phyloP scores from a whole-genome alignment of 2,113 vertebrate genomes.

The Anolis sagrei region DNA sequence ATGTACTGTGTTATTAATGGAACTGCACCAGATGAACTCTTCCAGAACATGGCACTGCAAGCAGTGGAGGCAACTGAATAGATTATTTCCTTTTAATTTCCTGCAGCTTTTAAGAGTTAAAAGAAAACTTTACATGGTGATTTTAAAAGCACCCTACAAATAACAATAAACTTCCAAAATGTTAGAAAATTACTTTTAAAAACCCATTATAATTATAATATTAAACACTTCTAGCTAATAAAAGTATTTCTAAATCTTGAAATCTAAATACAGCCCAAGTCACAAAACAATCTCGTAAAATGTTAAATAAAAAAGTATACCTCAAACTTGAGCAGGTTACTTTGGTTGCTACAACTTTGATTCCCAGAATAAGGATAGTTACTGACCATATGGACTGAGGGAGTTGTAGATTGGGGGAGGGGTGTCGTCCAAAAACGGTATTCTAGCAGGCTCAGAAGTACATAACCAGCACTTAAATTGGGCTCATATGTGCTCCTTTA shows the following conservation, averaged over 20 bases:
- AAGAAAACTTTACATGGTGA: background rate
- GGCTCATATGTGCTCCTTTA: no score
- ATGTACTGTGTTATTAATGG: background rate
- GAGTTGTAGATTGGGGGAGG: no score
- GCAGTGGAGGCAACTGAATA: background rate
- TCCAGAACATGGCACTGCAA: background rate
- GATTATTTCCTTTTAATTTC: background rate
- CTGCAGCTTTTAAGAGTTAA: background rate
- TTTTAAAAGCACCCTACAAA: background rate
- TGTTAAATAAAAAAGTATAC: background rate
- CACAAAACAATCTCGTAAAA: background rate
- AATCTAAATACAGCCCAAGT: background rate
- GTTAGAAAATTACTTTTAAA: background rate
- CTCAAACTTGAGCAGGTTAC: no score
- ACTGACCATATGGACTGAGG: no score
- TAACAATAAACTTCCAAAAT: background rate
- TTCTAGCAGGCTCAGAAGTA: background rate
- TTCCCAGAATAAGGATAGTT: no score
- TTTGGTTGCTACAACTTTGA: no score
- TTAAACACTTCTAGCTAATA: background rate
- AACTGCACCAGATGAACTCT: background rate
- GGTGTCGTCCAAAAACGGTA: no score
- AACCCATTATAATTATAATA: background rate
- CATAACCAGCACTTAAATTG: background rate
- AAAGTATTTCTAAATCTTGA: background rate